Evolutionary conservation across 2,888 invertebrate species (phyloP), one percentile per base, ranked within the genome.

Genomic region (Scaptomyza parva): DNA sequence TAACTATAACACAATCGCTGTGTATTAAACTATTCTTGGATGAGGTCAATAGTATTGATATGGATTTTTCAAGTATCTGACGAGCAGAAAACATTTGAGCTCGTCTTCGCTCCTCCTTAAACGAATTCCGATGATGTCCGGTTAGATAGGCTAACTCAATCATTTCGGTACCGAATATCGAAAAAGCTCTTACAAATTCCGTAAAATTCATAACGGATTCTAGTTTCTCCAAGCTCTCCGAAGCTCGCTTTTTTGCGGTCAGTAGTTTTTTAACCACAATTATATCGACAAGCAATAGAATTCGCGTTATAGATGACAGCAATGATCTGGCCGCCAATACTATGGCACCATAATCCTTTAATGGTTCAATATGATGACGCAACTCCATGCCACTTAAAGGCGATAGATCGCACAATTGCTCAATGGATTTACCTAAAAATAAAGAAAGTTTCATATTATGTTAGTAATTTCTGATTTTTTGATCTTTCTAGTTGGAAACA

Each of bases 141-240:
- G 98, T 98, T 65, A 99, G 93, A 91, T 99, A 97, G 22, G 99
- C 99, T 80, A 99, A 93, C 91, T 99, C 99, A 74, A 99, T 98
- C 99, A 99, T 99, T 92, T 99, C 98, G 20, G 96, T 96, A 39
- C 99, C 99, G 91, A 99, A 99, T 91, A 98, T 97, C 79, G 98
- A 98, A 93, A 99, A 99, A 20, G 98, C 98, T 90, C 98, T 97
- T 60, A 99, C 99, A 92, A 99, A 99, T 92, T 99, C 99, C 52
- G 98, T 97, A 90, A 97, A 97, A 92, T 97, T 97, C 81, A 96
- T 96, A 70, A 97, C 97, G 50, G 96, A 96, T 92, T 97, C 97
- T 87, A 97, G 93, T 64, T 96, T 94, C 82, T 96, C 96, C 89
- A 97, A 93, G 86, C 96, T 95, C 80, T 96, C 95, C 70, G 96